Conservation (phyloP, 2,113 vertebrate genomes). For the Brachirus orientalis region DNA sequence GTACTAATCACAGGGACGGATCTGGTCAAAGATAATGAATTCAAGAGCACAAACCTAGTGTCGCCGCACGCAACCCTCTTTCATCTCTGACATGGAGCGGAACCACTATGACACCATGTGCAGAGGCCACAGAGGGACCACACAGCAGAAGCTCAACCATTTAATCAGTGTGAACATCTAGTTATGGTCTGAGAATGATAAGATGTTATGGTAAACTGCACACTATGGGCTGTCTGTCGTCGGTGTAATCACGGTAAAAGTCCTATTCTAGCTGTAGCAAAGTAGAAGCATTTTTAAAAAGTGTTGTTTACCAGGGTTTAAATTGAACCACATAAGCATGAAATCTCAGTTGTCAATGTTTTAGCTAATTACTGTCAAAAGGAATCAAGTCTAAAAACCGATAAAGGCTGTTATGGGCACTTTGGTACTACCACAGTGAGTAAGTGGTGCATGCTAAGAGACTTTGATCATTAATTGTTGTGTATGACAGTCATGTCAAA, state of each 20-base stretch:
- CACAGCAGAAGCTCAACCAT: constrained; percentile 61
- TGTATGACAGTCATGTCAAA: constrained; percentile 29
- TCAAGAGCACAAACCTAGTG: constrained; percentile 64
- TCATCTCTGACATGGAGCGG: constrained; percentile 63
- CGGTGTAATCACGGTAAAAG: constrained; percentile 29
- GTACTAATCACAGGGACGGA: constrained; percentile 66
- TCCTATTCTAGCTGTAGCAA: constrained; percentile 11
- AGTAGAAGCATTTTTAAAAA: not conserved
- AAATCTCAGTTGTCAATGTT: not conserved
- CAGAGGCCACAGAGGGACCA: constrained; percentile 62
- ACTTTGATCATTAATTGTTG: constrained; percentile 22
- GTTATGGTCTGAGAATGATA: constrained; percentile 71
- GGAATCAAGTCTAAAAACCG: not conserved
- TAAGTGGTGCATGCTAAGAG: constrained; percentile 20
- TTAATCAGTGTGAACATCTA: constrained; percentile 70
- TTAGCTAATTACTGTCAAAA: constrained; percentile 23
- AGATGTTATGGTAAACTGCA: constrained; percentile 45
- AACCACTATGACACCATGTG: constrained; percentile 66
- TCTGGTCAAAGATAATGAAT: constrained; percentile 72
- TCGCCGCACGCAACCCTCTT: constrained; percentile 56
- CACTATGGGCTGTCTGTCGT: constrained; percentile 33
- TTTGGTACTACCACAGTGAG: constrained; percentile 19
- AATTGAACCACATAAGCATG: constrained; percentile 31
- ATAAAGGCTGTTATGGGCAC: not conserved
- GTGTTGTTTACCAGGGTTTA: constrained; percentile 1